Conservation (phyloP, 1,140 invertebrate species). For the Halesus radiatus region DNA sequence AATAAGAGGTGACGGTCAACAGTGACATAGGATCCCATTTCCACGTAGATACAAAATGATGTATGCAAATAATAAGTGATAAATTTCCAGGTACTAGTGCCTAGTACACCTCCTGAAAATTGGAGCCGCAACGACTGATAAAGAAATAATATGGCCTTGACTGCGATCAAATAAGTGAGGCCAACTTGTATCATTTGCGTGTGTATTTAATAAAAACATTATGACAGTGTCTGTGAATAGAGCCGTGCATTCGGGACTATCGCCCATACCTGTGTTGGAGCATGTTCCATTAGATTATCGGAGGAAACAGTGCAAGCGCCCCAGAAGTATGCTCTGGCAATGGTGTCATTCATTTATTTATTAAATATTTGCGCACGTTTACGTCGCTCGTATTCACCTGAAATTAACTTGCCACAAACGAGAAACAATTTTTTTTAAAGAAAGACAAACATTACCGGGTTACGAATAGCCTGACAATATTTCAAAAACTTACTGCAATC, state of each 20-base stretch:
- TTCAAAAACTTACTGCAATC: too few relatives aligned
- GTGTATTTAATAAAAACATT: slow-evolving; percentile 27
- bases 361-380: too few relatives aligned
- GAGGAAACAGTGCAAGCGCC: background rate
- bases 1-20: too few relatives aligned
- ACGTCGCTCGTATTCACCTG: too few relatives aligned
- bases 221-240: slow-evolving; percentile 35
- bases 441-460: too few relatives aligned
- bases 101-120: slow-evolving; percentile 34
- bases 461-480: too few relatives aligned
- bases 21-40: too few relatives aligned
- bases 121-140: slow-evolving; percentile 48
- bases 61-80: slow-evolving; percentile 6
- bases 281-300: slow-evolving; percentile 35
- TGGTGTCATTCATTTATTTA: too few relatives aligned
- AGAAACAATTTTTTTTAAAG: too few relatives aligned
- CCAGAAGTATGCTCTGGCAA: background rate
- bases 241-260: slow-evolving; percentile 40
- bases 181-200: slow-evolving; percentile 28
- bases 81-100: background rate
- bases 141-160: slow-evolving; percentile 54
- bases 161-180: slow-evolving; percentile 41
- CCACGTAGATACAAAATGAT: background rate
- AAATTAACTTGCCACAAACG: too few relatives aligned
- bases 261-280: slow-evolving; percentile 13